Evolutionary conservation across 1,140 invertebrate species (phyloP).

Genomic region (Bombus polaris): DNA sequence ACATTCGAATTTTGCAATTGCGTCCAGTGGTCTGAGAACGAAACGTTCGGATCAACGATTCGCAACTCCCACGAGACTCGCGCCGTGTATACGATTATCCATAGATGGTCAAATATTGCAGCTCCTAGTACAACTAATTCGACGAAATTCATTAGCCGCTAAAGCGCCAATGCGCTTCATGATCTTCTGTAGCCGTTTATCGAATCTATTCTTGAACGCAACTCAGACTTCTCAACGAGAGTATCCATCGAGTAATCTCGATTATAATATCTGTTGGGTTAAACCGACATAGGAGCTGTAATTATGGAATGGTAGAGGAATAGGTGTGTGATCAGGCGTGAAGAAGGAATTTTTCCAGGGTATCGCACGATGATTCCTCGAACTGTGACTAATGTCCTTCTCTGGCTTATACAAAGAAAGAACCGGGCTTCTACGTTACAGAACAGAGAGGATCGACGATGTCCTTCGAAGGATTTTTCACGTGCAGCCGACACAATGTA

Average conservation of each 20-base stretch:
- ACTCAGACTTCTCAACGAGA: not conserved
- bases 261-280: not conserved
- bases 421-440: not conserved
- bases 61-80: constrained; percentile 47
- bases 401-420: constrained; percentile 14
- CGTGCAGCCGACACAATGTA: constrained; percentile 38
- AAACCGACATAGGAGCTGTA: constrained; percentile 1
- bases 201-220: not conserved
- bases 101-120: constrained; percentile 57
- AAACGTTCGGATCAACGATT: constrained; percentile 25
- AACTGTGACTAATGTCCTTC: not conserved
- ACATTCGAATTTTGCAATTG: constrained; percentile 44
- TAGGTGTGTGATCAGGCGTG: constrained; percentile 8
- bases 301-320: not conserved
- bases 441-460: not conserved
- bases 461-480: constrained; percentile 50
- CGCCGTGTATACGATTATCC: constrained; percentile 40
- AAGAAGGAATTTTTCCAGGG: constrained; percentile 8
- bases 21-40: constrained; percentile 32
- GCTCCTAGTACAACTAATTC: constrained; percentile 1
- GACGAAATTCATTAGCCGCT: constrained; percentile 49
- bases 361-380: constrained; percentile 2
- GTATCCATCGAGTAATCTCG: not conserved
- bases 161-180: constrained; percentile 15
- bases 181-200: not conserved